Percentiles rank a stretch among this genome's conserved stretches.
Evolutionary conservation across 1,140 invertebrate genomes (phyloP).

Genomic region (Papilio glaucus): DNA sequence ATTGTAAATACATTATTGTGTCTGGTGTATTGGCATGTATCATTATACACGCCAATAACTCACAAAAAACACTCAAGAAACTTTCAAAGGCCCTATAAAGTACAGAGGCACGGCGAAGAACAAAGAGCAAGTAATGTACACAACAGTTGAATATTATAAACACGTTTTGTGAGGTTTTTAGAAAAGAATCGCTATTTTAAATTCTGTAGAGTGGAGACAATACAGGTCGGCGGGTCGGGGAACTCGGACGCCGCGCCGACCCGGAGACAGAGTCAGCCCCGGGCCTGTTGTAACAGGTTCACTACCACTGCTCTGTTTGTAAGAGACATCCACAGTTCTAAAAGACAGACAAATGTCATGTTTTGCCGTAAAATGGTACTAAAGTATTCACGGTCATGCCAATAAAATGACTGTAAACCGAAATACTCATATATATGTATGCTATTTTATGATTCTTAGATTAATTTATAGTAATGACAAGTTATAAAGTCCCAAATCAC

Average conservation of each 20-base stretch:
- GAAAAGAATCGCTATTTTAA: conserved; percentile 38
- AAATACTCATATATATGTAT: too few species aligned
- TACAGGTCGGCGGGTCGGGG: conserved; percentile 29
- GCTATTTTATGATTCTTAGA: too few species aligned
- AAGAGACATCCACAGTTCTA: background rate
- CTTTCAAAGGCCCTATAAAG: conserved; percentile 30
- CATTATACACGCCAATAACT: conserved; percentile 23
- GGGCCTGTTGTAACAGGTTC: conserved; percentile 1
- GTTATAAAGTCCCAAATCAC: too few species aligned
- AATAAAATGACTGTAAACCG: too few species aligned
- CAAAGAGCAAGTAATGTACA: conserved; percentile 37
- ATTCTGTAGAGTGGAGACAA: conserved; percentile 35
- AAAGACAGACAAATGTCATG: too few species aligned
- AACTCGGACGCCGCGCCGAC: conserved; percentile 9
- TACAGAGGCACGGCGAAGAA: conserved; percentile 27
- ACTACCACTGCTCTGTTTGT: background rate
- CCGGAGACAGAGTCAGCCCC: background rate
- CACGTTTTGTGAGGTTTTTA: conserved; percentile 37
- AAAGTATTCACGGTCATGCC: too few species aligned
- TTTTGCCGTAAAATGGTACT: too few species aligned
- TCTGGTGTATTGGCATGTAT: conserved; percentile 18
- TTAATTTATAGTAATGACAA: too few species aligned
- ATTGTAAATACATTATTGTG: conserved; percentile 27
- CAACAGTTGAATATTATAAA: conserved; percentile 38
- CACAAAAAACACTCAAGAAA: conserved; percentile 31